phyloP scores from a whole-genome alignment of 2,888 invertebrate genomes.

The Rapana venosa region DNA sequence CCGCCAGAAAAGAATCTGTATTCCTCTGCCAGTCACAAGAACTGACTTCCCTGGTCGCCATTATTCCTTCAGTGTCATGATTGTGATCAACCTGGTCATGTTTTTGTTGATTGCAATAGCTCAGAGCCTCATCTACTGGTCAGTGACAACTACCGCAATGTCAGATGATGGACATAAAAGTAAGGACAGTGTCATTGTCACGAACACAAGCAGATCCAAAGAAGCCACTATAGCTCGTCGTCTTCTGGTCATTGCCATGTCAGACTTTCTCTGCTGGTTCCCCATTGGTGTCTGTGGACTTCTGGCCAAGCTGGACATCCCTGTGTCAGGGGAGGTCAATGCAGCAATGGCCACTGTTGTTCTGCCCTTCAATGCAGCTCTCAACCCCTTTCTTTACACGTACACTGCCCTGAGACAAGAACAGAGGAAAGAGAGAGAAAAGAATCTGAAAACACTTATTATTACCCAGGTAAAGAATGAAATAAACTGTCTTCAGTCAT shows the following conservation, averaged over 20 bases:
- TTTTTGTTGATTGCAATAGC: constrained; percentile 72
- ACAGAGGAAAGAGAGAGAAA: neutral
- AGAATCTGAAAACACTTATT: neutral
- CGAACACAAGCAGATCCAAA: neutral
- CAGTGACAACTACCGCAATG: constrained; percentile 47
- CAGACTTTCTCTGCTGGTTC: neutral
- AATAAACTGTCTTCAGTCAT: too few relatives aligned
- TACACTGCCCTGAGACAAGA: neutral
- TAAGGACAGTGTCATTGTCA: neutral
- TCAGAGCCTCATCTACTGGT: constrained; percentile 73
- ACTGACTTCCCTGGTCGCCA: constrained; percentile 74
- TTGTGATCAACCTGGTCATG: constrained; percentile 69
- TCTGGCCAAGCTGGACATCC: neutral
- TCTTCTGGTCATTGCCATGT: neutral
- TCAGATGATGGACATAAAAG: neutral
- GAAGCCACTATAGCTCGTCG: neutral
- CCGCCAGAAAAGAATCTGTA: constrained; percentile 70
- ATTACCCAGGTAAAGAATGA: neutral
- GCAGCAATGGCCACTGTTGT: neutral
- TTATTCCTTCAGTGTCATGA: constrained; percentile 73
- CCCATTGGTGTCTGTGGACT: constrained; percentile 4
- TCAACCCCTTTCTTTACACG: neutral
- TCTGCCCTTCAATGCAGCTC: neutral
- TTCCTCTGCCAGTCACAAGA: constrained; percentile 74
- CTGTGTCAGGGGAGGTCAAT: neutral